These are phyloP conservation scores for Oceanodroma tethys DNA, from an alignment of 2,113 vertebrate genomes.

Conservation along the genomic window DNA sequence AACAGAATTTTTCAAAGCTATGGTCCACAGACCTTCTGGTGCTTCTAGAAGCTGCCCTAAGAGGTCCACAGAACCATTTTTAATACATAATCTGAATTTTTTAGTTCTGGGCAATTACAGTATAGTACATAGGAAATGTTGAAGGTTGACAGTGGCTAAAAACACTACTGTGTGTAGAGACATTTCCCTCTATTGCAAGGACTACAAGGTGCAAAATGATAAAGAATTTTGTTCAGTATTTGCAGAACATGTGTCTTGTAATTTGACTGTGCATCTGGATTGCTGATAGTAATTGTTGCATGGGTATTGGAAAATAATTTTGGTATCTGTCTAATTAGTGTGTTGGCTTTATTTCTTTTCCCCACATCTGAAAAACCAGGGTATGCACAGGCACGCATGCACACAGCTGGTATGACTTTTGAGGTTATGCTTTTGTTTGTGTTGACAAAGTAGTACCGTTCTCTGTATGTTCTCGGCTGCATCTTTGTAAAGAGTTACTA, in stretches of 20 bases:
- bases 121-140: not conserved
- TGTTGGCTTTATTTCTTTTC: not conserved
- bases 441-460: not conserved
- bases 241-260: not conserved
- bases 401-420: not conserved
- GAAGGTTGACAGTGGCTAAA: not conserved
- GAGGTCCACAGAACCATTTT: not conserved
- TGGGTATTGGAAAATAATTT: not conserved
- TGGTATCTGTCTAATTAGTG: not conserved
- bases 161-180: not conserved
- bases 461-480: not conserved
- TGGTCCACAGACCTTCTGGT: not conserved
- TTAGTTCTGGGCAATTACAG: not conserved
- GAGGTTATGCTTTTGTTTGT: not conserved
- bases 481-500: not conserved
- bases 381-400: not conserved
- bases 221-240: not conserved
- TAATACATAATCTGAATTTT: not conserved
- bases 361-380: not conserved
- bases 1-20: not conserved
- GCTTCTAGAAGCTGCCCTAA: not conserved
- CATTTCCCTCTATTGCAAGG: not conserved
- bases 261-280: not conserved
- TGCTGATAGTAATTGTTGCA: not conserved
- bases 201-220: not conserved